Evolutionary conservation across 2,888 invertebrate genomes (phyloP), one percentile per base, ranked within the genome.

Genomic region (Drosophila subquinaria): DNA sequence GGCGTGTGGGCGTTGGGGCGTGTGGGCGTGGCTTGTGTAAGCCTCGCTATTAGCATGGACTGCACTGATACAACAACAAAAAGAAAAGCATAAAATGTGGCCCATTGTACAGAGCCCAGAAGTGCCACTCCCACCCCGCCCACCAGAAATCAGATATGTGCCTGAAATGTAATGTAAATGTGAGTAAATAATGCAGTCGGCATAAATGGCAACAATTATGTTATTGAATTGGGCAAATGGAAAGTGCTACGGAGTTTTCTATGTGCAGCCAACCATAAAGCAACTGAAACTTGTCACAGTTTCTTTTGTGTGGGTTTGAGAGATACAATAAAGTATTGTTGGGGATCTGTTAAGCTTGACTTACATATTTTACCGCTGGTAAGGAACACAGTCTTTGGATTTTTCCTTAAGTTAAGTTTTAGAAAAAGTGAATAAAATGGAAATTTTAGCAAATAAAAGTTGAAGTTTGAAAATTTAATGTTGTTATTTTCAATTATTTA

Each of bases 131-230:
- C 27, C 30, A 13, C 40, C 6, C 1, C 17, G 3, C 23, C 27
- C 13, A 15, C 17, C n/a, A 20, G 79, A 81, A 88, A 85, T 72
- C 69, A 79, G 83, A 88, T 85, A 85, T 76, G 74, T 70, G 63
- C 36, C 52, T 55, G 35, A 70, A 66, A 69, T 69, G 68, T 63
- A 69, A 73, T 64, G 61, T 35, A 68, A 76, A 68, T 52, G 73
- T 56, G 47, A 67, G 61, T 51, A 73, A 74, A 83, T 79, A 86
- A 74, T 79, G 87, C 79, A 81, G 50, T 30, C 51, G 51, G 53
- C 66, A 66, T 68, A 73, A 84, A 82, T 80, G 80, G 78, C 69
- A 76, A 74, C 85, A 84, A 84, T 84, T 87, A 84, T 84, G 78
- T 72, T 72, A 87, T 87, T 80, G 82, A 84, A 82, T 75, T 69